A percentile compares a stretch with the other conserved stretches of the same genome.
Conservation (phyloP, 2,888 invertebrate genomes). For the Bombylius discolor region DNA sequence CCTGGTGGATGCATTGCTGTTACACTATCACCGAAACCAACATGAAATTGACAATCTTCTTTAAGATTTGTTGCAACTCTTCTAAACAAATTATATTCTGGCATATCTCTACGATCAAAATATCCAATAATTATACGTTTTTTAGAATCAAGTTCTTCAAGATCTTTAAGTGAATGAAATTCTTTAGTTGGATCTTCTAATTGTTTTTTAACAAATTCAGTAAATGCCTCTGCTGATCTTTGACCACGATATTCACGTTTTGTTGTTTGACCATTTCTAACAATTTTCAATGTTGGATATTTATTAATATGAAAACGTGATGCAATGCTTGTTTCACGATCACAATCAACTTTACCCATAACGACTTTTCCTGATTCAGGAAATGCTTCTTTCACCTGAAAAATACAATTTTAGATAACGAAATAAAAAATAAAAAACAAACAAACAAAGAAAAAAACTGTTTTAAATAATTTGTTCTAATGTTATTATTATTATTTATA, state of each 20-base stretch:
- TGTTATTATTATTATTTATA: neutral
- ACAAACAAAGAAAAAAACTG: no score
- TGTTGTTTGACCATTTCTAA: constrained; percentile 78
- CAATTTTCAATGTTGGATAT: constrained; percentile 94
- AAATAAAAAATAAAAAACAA: neutral
- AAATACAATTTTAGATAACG: neutral
- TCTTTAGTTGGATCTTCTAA: constrained; percentile 74
- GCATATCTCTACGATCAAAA: constrained; percentile 65
- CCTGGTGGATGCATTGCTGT: constrained; percentile 74
- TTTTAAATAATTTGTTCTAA: neutral
- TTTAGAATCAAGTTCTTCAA: constrained; percentile 62
- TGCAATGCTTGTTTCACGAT: constrained; percentile 76
- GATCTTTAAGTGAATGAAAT: constrained; percentile 57
- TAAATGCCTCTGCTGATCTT: constrained; percentile 81
- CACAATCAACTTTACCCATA: constrained; percentile 95
- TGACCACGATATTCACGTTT: constrained; percentile 85
- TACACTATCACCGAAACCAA: constrained; percentile 74
- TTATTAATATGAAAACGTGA: constrained; percentile 91
- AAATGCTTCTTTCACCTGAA: constrained; percentile 47
- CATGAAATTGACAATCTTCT: constrained; percentile 91
- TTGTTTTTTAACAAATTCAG: constrained; percentile 78
- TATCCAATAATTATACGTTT: constrained; percentile 83
- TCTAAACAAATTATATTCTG: constrained; percentile 67
- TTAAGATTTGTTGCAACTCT: constrained; percentile 76
- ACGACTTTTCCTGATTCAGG: constrained; percentile 75